Evolutionary conservation across 2,113 vertebrate genomes (phyloP).

Genomic region (Tragulus kanchil): DNA sequence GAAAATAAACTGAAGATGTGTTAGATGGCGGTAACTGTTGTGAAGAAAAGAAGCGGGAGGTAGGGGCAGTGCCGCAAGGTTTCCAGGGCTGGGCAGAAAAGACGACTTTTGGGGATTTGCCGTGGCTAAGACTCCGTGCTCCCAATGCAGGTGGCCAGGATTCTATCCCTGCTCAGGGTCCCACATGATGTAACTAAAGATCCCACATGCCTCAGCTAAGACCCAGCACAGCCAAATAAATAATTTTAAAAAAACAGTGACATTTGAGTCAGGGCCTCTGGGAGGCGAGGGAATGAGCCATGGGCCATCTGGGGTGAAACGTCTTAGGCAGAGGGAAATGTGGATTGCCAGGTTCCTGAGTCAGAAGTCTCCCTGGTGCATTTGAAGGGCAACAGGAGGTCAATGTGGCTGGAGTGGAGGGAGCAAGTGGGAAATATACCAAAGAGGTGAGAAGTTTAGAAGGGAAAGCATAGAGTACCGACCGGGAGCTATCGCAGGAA

Average conservation of each 20-base stretch:
- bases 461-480: too few relatives aligned
- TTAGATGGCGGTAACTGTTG: too few relatives aligned
- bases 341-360: neutral
- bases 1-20: neutral
- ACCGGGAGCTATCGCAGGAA: neutral
- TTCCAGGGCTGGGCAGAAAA: neutral
- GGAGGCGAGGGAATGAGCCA: neutral
- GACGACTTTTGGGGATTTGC: neutral
- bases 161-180: too few relatives aligned
- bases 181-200: too few relatives aligned
- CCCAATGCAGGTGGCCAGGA: too few relatives aligned
- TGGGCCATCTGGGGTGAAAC: too few relatives aligned
- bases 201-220: too few relatives aligned
- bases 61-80: neutral
- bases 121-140: too few relatives aligned
- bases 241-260: too few relatives aligned
- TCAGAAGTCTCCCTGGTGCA: accelerated
- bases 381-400: neutral
- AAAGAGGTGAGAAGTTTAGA: neutral
- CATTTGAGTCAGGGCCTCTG: neutral
- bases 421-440: neutral
- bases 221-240: too few relatives aligned
- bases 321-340: neutral
- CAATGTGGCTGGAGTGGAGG: neutral
- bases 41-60: neutral